Evolutionary conservation across 2,888 invertebrate genomes (phyloP).

Genomic region (Parochlus steinenii): DNA sequence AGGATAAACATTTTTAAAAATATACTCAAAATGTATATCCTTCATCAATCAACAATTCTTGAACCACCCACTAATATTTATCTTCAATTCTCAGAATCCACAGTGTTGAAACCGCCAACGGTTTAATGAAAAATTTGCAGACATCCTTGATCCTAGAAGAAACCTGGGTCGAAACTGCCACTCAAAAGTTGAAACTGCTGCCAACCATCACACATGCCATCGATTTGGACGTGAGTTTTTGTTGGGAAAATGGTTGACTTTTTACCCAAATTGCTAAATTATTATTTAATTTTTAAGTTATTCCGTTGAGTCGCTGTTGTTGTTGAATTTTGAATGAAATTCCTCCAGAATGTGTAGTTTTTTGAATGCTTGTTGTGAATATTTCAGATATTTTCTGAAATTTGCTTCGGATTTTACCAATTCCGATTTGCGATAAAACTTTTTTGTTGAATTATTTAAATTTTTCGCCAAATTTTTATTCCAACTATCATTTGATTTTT

Average conservation of each 20-base stretch:
- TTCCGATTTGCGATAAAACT: too few relatives aligned
- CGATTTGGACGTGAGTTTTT: constrained; percentile 30
- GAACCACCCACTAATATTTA: neutral
- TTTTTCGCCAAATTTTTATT: too few relatives aligned
- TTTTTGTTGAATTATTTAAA: too few relatives aligned
- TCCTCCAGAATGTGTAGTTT: too few relatives aligned
- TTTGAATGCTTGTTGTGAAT: too few relatives aligned
- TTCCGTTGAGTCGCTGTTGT: constrained; percentile 9
- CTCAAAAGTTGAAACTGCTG: constrained; percentile 58
- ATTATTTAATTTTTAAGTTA: neutral
- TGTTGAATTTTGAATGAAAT: too few relatives aligned
- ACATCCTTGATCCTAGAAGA: constrained; percentile 76
- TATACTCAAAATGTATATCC: neutral
- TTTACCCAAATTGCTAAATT: neutral
- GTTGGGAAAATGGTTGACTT: constrained; percentile 15
- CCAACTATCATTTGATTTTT: too few relatives aligned
- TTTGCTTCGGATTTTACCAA: too few relatives aligned
- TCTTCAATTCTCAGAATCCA: constrained; percentile 43
- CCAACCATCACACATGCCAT: constrained; percentile 40
- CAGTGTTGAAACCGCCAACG: constrained; percentile 81
- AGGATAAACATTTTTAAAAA: neutral
- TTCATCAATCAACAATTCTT: neutral
- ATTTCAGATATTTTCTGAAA: too few relatives aligned
- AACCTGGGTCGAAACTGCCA: constrained; percentile 76
- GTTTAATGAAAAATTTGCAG: constrained; percentile 78